Conservation (phyloP, 1,140 invertebrate genomes). For the Drosophila nigromelanica region DNA sequence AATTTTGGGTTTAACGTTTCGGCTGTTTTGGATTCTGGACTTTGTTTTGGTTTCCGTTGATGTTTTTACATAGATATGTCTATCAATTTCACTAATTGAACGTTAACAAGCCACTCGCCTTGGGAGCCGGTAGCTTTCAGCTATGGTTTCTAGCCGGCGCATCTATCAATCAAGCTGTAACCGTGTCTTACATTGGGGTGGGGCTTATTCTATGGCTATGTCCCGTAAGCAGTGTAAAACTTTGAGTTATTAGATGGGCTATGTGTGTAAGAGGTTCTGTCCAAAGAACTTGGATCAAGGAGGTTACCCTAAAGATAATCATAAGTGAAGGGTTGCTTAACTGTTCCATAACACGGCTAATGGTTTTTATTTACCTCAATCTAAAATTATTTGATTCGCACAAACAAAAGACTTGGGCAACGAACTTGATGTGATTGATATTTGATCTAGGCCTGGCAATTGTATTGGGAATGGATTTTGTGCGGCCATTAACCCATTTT, state of each 20-base stretch:
- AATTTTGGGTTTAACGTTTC: constrained; percentile 65
- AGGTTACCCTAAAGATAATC: constrained; percentile 9
- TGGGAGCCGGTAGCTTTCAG: constrained; percentile 28
- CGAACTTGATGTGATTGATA: constrained; percentile 32
- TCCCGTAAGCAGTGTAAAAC: constrained; percentile 6
- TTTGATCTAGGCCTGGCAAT: constrained; percentile 2
- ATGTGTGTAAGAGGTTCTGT: constrained; percentile 2
- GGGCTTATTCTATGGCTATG: constrained; percentile 18
- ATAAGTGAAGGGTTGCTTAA: constrained; percentile 19
- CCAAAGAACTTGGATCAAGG: background rate
- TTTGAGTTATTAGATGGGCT: constrained; percentile 63
- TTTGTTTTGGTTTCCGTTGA: constrained; percentile 46
- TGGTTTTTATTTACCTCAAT: constrained; percentile 15
- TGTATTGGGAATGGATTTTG: constrained; percentile 12
- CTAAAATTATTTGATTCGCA: constrained; percentile 9
- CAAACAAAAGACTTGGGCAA: constrained; percentile 62
- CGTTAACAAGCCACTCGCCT: constrained; percentile 70
- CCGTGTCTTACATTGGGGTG: constrained; percentile 30
- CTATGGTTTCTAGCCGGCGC: constrained; percentile 43
- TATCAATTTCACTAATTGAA: constrained; percentile 82
- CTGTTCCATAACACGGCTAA: constrained; percentile 14
- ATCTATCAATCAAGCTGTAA: constrained; percentile 71
- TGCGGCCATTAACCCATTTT: constrained; percentile 21
- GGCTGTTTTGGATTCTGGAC: constrained; percentile 27
- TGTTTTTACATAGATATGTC: constrained; percentile 71